Percentiles rank a stretch among this genome's conserved stretches.
phyloP scores from a whole-genome alignment of 2,113 vertebrate genomes.

The Nothoprocta perdicaria region DNA sequence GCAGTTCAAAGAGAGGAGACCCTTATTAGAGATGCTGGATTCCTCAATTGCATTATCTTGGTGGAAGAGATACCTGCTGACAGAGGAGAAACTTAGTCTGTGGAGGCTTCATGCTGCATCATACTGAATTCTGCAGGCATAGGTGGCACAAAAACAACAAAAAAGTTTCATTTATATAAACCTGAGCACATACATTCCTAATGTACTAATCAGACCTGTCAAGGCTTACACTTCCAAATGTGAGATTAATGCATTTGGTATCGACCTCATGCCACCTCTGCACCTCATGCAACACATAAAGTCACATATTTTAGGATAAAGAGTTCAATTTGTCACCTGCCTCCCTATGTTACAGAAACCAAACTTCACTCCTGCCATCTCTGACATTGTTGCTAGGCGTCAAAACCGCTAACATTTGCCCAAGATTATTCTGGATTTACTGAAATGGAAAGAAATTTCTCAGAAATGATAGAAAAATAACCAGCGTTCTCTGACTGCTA shows the following conservation, averaged over 20 bases:
- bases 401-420: background rate
- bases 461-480: background rate
- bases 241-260: background rate
- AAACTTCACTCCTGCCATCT: background rate
- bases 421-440: background rate
- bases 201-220: background rate
- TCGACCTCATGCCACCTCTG: background rate
- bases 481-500: background rate
- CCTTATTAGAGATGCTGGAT: background rate
- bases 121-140: background rate
- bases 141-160: background rate
- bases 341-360: constrained; percentile 13
- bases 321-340: background rate
- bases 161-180: background rate
- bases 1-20: background rate
- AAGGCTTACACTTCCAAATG: fast-evolving
- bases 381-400: background rate
- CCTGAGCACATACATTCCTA: background rate
- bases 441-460: constrained; percentile 3
- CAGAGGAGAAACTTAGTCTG: background rate
- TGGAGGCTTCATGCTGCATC: background rate
- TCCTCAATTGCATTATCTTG: background rate
- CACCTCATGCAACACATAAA: background rate
- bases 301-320: background rate
- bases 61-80: background rate